These are phyloP conservation scores for Diabrotica virgifera DNA, from an alignment of 1,140 invertebrate species.

Conservation along the genomic window DNA sequence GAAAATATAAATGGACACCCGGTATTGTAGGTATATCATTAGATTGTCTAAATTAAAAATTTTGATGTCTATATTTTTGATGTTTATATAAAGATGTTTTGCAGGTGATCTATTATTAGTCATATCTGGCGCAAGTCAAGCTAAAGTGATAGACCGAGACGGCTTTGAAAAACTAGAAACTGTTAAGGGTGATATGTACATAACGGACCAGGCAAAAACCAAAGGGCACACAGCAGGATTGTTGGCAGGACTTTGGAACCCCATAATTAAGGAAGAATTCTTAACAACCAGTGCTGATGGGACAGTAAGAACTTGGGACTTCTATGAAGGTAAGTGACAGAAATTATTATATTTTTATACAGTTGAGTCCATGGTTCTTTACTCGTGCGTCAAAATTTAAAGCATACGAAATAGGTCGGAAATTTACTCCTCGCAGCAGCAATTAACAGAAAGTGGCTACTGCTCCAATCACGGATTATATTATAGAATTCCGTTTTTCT, in stretches of 20 bases:
- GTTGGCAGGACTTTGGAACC: conserved; percentile 92
- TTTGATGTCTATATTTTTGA: too few species aligned
- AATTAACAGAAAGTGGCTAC: too few species aligned
- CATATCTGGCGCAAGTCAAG: conserved; percentile 85
- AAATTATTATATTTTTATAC: neutral
- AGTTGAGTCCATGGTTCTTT: neutral
- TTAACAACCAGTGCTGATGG: conserved; percentile 92
- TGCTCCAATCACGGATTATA: too few species aligned
- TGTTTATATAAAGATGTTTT: neutral
- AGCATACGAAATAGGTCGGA: too few species aligned
- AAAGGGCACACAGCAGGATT: conserved; percentile 94
- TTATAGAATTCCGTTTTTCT: too few species aligned
- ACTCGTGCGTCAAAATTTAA: too few species aligned
- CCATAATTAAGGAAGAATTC: conserved; percentile 87
- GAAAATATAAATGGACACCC: too few species aligned
- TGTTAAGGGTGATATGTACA: conserved; percentile 95
- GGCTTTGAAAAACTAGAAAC: conserved; percentile 95
- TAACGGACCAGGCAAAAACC: conserved; percentile 89
- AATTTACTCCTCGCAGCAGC: too few species aligned
- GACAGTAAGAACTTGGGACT: conserved; percentile 87
- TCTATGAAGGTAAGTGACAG: conserved; percentile 58
- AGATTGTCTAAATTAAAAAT: too few species aligned
- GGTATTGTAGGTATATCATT: too few species aligned
- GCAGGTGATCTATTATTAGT: conserved; percentile 87
- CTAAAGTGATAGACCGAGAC: conserved; percentile 93